These are phyloP conservation scores for Gryllus longicercus DNA, from an alignment of 2,888 invertebrate species.

Conservation along the genomic window DNA sequence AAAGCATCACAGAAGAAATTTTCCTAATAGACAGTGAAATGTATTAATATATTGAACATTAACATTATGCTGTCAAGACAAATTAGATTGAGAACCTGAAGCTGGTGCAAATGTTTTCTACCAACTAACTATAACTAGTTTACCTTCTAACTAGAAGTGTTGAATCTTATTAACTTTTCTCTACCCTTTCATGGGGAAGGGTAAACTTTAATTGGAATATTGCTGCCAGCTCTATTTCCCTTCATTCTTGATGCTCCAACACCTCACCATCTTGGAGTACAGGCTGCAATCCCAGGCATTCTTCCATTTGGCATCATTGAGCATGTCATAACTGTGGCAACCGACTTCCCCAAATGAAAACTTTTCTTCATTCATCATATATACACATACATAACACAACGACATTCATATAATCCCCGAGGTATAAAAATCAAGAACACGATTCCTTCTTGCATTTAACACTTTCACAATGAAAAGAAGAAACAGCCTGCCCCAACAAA, in stretches of 20 bases:
- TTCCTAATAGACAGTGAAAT: no score
- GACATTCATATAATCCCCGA: neutral
- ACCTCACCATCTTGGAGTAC: neutral
- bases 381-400: slow-evolving; percentile 1
- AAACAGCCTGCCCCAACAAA: slow-evolving; percentile 17
- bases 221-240: neutral
- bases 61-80: no score
- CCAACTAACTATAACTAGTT: slow-evolving; percentile 19
- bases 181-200: neutral
- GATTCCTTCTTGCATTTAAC: slow-evolving; percentile 9
- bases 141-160: slow-evolving; percentile 22
- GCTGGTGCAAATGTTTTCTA: neutral
- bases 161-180: neutral
- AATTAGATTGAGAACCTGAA: neutral
- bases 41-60: no score
- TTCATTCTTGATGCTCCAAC: neutral
- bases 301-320: slow-evolving; percentile 1
- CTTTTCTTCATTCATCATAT: slow-evolving; percentile 11
- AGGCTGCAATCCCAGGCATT: neutral
- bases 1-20: neutral
- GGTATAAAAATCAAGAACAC: neutral
- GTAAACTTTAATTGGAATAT: slow-evolving; percentile 2
- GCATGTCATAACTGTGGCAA: slow-evolving; percentile 5
- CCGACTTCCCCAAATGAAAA: slow-evolving; percentile 17
- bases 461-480: slow-evolving; percentile 11